A percentile compares a stretch with the other conserved stretches of the same genome.
Evolutionary conservation across 2,113 vertebrate genomes (phyloP).

Genomic region (Platycercus adscitus): DNA sequence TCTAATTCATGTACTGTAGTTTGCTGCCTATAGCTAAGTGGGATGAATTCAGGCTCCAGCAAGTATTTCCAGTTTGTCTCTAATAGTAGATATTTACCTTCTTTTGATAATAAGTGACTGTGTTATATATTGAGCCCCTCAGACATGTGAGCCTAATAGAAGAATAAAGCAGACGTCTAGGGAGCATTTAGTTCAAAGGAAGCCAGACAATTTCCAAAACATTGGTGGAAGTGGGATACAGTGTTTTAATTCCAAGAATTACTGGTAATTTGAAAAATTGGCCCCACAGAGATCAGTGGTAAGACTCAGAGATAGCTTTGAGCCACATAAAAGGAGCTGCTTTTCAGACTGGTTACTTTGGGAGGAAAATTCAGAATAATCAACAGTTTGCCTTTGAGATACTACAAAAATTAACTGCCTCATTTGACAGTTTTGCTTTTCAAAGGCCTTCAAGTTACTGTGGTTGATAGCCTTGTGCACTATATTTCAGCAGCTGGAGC

Average conservation of each 20-base stretch:
- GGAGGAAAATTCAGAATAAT: conserved; percentile 28
- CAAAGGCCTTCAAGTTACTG: neutral
- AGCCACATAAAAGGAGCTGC: neutral
- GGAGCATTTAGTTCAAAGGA: conserved; percentile 2
- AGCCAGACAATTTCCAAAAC: neutral
- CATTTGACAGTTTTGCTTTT: neutral
- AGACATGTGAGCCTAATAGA: neutral
- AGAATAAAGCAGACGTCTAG: neutral
- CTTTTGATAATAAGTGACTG: neutral
- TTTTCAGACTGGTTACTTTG: neutral
- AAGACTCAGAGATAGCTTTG: neutral
- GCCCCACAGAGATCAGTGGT: neutral
- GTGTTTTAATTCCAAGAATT: neutral
- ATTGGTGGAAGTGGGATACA: neutral
- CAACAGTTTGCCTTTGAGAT: neutral
- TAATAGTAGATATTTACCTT: neutral
- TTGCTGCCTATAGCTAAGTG: neutral
- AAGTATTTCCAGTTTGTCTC: neutral
- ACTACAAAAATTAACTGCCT: neutral
- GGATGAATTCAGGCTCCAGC: neutral
- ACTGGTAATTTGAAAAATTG: conserved; percentile 6
- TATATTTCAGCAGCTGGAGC: neutral
- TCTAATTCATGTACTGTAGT: neutral
- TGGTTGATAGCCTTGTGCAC: neutral
- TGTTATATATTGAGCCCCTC: neutral